Evolutionary conservation across 2,888 invertebrate genomes (phyloP), one percentile per base, ranked within the genome.

Genomic region (Tipula lateralis): DNA sequence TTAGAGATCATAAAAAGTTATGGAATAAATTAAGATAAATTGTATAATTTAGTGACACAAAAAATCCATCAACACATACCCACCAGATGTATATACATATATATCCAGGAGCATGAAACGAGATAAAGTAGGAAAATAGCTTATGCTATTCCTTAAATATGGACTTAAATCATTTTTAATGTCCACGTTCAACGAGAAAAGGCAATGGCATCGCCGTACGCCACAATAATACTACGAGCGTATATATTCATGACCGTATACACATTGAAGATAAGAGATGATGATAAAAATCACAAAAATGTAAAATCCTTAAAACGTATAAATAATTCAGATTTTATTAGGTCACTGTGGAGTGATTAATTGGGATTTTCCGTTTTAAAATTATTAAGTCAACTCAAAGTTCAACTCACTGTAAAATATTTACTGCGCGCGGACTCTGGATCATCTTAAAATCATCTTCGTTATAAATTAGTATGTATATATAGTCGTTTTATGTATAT

Each of bases 1-100:
- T 50, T 50, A 50, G 44, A 50, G 44, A 50, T 50, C 44, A 50
- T 50, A 50, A 50, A 50, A 50, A 50, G 44, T 50, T 50, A 50
- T 50, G 16, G 44, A 50, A 50, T 50, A 50, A 50, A 50, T 50
- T 50, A 50, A 50, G 44, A 50, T 50, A 50, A 16, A 50, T 50
- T n/a, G 16, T 50, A 50, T 16, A 50, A 50, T 50, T 50, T 50
- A 16, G 44, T 50, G 16, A 16, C 16, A 7, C 39, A 50, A 50
- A 50, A 50, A 50, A 50, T 50, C 6, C 16, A 50, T 50, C 44
- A 50, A 50, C 44, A 16, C 44, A n/a, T 16, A 36, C 36, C 36
- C 36, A 32, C 9, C 32, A 36, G 36, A 36, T n/a, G n/a, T n/a
- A 36, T 36, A 36, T 36, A 36, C 32, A 32, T 36, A 36, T 2